Base-by-base conservation (phyloP, 2,888 invertebrate species). In the Drosophila ezoana region DNA sequence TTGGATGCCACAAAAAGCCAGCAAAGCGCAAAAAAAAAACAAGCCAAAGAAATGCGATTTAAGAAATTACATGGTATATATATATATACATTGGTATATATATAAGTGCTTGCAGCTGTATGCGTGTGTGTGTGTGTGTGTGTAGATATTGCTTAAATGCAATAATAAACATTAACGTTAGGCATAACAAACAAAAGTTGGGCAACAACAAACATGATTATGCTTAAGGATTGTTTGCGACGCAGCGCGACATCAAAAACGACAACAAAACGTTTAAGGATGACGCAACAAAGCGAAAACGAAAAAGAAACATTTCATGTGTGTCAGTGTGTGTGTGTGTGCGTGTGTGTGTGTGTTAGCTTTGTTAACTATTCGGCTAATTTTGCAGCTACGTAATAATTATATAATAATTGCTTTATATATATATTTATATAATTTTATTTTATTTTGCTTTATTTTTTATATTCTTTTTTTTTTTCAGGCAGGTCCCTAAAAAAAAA, bases 171-270 rank as follows among this genome's bases (percentile, higher is more conserved):
- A 52, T 49, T 48, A 72, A 76, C 66, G 44, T 67, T 75, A 61
- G 76, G 77, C 73, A 61, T 75, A 77, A 76, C 78, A 77, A 68
- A 68, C 60, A 58, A 61, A 69, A 54, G 35, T 59, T 56, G 33
- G 65, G 52, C 66, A 65, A 72, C 72, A 72, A 72, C 61, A 71
- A 62, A 66, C 57, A 60, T 40, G 57, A 48, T 68, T 74, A 43
- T 38, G 45, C 23, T 41, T 41, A 38, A 33, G 32, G 65, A 33
- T 56, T 40, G 28, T 44, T 2, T 38, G 14, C 47, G 41, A 49
- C 40, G 47, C 71, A 38, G 52, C 52, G 52, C 52, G 44, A 56
- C 57, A 69, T 41, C 14, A n/a, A n/a, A n/a, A n/a, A n/a, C n/a
- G n/a, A n/a, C n/a, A 61, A 40, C 58, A 35, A 66, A 68, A 72